phyloP scores from a whole-genome alignment of 35 echinoderm and acorn worm genomes.

The Ophiothrix spiculata region DNA sequence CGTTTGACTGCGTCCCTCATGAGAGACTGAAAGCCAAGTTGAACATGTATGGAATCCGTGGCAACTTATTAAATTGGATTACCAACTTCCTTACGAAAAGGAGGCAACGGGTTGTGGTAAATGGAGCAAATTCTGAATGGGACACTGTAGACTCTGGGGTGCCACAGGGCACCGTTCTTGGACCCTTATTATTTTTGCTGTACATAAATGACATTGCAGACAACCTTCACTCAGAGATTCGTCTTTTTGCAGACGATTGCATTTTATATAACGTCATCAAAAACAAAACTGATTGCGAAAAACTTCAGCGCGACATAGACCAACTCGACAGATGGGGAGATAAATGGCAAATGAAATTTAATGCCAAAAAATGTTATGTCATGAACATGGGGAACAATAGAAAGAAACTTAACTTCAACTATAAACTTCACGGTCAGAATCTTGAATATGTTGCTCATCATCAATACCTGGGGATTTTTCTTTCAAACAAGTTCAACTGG shows the following conservation, averaged over 20 bases:
- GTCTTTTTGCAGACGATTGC: conserved; percentile 28
- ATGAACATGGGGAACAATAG: background rate
- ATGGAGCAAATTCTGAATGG: background rate
- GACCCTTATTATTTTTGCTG: too few relatives aligned
- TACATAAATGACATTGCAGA: background rate
- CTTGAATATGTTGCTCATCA: background rate
- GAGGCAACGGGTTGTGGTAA: background rate
- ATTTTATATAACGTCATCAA: background rate
- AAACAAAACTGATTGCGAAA: conserved; percentile 13
- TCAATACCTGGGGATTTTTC: background rate
- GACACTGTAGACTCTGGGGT: background rate
- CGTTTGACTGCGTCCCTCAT: background rate
- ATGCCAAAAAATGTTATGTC: background rate
- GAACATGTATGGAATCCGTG: too few relatives aligned
- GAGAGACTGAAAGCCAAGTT: background rate
- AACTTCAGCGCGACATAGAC: conserved; percentile 18
- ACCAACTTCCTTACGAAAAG: background rate
- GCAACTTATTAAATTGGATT: too few relatives aligned
- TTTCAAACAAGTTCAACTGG: background rate
- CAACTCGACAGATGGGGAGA: background rate
- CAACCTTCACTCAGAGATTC: conserved; percentile 22
- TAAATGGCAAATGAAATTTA: background rate
- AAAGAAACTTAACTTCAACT: background rate
- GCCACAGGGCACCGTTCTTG: too few relatives aligned
- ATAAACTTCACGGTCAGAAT: background rate